phyloP scores from a whole-genome alignment of 2,888 invertebrate genomes.

The Selenia dentaria region DNA sequence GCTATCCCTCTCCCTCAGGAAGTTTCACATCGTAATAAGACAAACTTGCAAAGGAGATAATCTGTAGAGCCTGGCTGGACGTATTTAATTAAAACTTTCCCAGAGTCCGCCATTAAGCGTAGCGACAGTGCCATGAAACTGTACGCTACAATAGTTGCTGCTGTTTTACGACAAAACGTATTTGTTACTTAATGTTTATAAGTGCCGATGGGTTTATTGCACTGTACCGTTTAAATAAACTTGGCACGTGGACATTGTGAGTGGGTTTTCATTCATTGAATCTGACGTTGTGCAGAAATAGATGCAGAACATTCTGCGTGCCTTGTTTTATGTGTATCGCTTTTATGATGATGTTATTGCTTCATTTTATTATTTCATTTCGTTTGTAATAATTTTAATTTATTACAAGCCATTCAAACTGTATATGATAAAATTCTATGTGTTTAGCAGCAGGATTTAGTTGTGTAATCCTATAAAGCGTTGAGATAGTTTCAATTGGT shows the following conservation, averaged over 20 bases:
- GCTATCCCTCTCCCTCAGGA: constrained; percentile 29
- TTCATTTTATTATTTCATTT: not conserved
- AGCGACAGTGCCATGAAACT: constrained; percentile 27
- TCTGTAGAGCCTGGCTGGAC: constrained; percentile 46
- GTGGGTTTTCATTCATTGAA: constrained; percentile 10
- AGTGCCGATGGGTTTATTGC: constrained; percentile 35
- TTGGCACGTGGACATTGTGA: not conserved
- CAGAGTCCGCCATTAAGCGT: constrained; percentile 27
- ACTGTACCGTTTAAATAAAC: constrained; percentile 16
- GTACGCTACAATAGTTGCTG: constrained; percentile 32
- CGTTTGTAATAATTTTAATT: not conserved
- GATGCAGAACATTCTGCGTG: constrained; percentile 1
- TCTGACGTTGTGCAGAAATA: constrained; percentile 10
- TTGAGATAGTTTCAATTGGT: no score
- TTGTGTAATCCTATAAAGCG: no score
- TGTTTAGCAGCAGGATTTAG: no score
- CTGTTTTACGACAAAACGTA: constrained; percentile 32
- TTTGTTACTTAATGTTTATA: constrained; percentile 34
- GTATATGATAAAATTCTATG: no score
- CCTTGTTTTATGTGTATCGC: not conserved
- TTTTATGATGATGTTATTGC: not conserved
- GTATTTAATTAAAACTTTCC: constrained; percentile 77
- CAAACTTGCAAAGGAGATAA: constrained; percentile 50
- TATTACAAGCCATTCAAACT: no score
- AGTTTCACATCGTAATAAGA: constrained; percentile 34